Evolutionary conservation across 2,113 vertebrate genomes (phyloP), one percentile per base, ranked within the genome.

Genomic region (Hydrochoerus hydrochaeris): DNA sequence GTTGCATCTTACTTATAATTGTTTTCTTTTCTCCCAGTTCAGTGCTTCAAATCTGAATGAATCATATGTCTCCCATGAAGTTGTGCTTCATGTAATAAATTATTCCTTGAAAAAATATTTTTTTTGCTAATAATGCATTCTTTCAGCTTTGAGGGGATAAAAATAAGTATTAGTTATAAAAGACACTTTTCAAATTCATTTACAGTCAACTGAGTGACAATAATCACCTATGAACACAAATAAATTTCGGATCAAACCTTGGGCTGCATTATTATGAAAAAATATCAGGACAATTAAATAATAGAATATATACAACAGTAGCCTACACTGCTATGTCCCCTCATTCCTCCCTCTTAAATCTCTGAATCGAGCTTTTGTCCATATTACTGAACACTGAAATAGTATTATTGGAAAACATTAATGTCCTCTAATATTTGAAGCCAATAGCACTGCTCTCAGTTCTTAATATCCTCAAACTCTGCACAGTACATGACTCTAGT

Each of bases 81-180:
- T 4, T 93, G 30, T 82, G n/a, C 26, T 60, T 89, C 65, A 44
- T 65, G 38, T 86, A 94, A 95, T 73, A 89, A 95, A 96, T 91
- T 82, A 17, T 52, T 32, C 60, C 30, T 83, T 85, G 52, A 62
- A 81, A 46, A 46, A 46, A 46, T n/a, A 73, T n/a, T 3, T 73
- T 41, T 87, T 52, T 52, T 52, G 10, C 10, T 78, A 78, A 95
- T 85, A 58, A 71, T 93, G n/a, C 30, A 89, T 30, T 71, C 24
- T 60, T 92, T 77, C 44, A 92, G 12, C 16, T 94, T 77, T 38
- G 1, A 44, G 44, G 30, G 46, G 24, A 80, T 32, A 77, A 62
- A 91, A 92, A 54, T 60, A 92, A 90, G 11, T 24, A 63, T 84
- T 85, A 75, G 35, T 89, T 89, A 87, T 58, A 96, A 96, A 94